A percentile compares a stretch with the other conserved stretches of the same genome.
Conservation (phyloP, 2,113 vertebrate species). For the Pelecanoides urinatrix region DNA sequence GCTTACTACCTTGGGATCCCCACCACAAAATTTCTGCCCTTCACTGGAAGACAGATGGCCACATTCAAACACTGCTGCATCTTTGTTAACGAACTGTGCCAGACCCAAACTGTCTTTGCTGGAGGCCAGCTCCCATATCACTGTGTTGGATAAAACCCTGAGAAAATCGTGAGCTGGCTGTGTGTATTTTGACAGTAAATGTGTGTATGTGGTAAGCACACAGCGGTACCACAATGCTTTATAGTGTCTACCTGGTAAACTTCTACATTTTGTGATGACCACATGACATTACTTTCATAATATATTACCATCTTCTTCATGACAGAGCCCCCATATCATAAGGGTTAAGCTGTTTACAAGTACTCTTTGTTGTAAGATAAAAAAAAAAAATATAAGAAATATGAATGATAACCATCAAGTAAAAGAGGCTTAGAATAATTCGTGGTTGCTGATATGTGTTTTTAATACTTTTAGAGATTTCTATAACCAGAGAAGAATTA, state of each 20-base stretch:
- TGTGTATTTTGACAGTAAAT: not conserved
- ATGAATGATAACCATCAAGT: not conserved
- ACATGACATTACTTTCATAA: not conserved
- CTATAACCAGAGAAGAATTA: not conserved
- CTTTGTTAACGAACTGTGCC: not conserved
- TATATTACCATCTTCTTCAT: not conserved
- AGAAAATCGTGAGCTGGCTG: not conserved
- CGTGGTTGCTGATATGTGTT: not conserved
- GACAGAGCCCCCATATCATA: not conserved
- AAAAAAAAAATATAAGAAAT: not conserved
- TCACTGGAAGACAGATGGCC: not conserved
- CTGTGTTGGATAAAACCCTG: not conserved
- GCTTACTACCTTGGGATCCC: not conserved
- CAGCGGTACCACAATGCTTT: not conserved
- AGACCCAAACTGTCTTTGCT: not conserved
- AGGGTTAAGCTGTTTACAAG: not conserved
- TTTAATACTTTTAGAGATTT: not conserved
- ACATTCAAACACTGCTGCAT: not conserved
- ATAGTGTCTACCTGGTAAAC: not conserved
- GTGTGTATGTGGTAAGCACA: not conserved
- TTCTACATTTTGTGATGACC: not conserved
- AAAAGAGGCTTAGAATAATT: not conserved
- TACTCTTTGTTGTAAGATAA: not conserved
- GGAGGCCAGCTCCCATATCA: not conserved
- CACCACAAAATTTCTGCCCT: not conserved